A percentile compares a stretch with the other conserved stretches of the same genome.
These are phyloP conservation scores for Channallabes apus DNA, from an alignment of 2,797 vertebrate species.

Conservation along the genomic window DNA sequence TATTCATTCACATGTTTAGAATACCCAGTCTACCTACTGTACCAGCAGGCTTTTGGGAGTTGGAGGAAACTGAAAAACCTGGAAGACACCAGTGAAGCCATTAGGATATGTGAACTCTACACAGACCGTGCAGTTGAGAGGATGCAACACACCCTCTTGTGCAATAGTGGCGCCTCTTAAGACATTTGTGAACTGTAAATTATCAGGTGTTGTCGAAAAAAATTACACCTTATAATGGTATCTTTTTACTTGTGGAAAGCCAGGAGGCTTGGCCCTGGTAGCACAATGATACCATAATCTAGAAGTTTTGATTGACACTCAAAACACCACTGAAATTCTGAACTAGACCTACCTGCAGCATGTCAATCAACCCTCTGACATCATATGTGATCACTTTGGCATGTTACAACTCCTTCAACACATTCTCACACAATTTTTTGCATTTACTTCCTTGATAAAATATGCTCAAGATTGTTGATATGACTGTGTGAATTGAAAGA, in stretches of 20 bases:
- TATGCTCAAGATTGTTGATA: background rate
- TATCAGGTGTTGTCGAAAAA: background rate
- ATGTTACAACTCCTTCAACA: background rate
- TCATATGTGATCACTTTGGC: background rate
- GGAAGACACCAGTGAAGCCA: background rate
- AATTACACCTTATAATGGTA: background rate
- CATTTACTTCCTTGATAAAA: slow-evolving; percentile 17
- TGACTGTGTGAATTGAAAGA: background rate
- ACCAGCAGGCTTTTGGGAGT: background rate
- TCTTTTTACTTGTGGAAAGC: background rate
- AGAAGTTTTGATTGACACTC: background rate
- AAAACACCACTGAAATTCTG: background rate
- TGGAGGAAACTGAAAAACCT: background rate
- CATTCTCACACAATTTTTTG: background rate
- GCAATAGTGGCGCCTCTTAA: background rate
- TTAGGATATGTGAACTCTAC: background rate
- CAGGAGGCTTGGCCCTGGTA: background rate
- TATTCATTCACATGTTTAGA: background rate
- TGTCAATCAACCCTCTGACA: slow-evolving; percentile 15
- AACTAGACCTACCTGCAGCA: slow-evolving; percentile 16
- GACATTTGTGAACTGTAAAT: background rate
- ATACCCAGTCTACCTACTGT: background rate
- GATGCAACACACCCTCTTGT: background rate
- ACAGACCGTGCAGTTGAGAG: background rate
- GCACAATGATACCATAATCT: background rate